Evolutionary conservation across 2,113 vertebrate genomes (phyloP), one percentile per base, ranked within the genome.

Genomic region (Macrotus californicus): DNA sequence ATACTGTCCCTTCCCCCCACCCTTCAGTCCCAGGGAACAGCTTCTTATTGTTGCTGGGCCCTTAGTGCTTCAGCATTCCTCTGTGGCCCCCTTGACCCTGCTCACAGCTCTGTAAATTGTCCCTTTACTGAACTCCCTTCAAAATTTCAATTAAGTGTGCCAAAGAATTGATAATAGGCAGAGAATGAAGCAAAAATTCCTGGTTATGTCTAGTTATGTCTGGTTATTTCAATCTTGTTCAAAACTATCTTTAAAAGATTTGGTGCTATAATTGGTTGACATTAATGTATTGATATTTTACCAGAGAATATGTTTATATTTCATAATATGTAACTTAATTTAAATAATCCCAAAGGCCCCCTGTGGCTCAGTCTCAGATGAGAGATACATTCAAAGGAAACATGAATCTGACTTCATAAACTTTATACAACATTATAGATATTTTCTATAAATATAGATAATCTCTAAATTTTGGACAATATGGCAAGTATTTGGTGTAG

Each of bases 311-410:
- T 54, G 46, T 85, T 87, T 52, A 41, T 91, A 79, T 87, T 94
- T 94, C 89, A 19, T 73, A 89, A 91, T 43, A 94, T 18, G 3
- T 88, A 85, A 94, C 67, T 91, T 79, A 95, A 82, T 31, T 59
- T 81, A 85, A 94, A 91, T 91, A 82, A 94, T 79, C 24, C 18
- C n/a, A 5, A 73, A 75, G 41, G 21, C 12, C 41, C 21, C 46
- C 56, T 67, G 54, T 36, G 12, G 22, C 21, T 83, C 36, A 54
- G 41, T 31, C 54, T 94, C 13, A 7, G 34, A n/a, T 79, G 10
- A 21, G 41, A 91, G 31, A 52, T 66, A 86, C 12, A 91, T 26
- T 87, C 41, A 89, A 89, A 82, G 26, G 36, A 91, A 86, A 56
- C 67, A 89, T 10, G 92, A 91, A 89, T 31, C n/a, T 26, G 14